These are phyloP conservation scores for Agriopis leucophaearia DNA, from an alignment of 2,888 invertebrate genomes.

Conservation along the genomic window DNA sequence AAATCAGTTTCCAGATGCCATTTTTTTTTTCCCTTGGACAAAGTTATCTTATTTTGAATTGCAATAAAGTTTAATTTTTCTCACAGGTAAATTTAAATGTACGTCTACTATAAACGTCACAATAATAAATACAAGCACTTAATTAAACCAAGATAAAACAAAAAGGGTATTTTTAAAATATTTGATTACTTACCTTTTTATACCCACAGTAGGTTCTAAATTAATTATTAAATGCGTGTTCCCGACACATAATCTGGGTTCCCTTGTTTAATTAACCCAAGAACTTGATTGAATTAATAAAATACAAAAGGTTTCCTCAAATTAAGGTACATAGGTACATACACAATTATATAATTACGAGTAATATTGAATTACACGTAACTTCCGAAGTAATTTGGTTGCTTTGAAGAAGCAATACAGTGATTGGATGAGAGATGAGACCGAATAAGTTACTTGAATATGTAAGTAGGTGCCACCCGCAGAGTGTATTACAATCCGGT, in stretches of 20 bases:
- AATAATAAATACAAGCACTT: background rate
- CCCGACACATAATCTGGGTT: conserved; percentile 32
- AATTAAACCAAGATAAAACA: background rate
- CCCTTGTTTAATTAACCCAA: conserved; percentile 30
- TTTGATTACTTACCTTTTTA: background rate
- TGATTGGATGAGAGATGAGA: background rate
- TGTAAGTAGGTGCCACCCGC: no score
- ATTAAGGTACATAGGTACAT: conserved; percentile 14
- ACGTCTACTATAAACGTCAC: no score
- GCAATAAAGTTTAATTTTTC: no score
- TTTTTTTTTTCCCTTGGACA: no score
- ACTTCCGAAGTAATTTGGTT: background rate
- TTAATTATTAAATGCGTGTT: conserved; percentile 30
- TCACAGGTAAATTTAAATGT: no score
- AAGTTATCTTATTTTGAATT: no score
- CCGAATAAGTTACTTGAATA: no score
- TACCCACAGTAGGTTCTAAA: conserved; percentile 4
- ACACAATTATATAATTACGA: conserved; percentile 9
- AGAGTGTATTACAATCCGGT: no score
- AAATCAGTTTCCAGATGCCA: no score
- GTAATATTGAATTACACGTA: conserved; percentile 15
- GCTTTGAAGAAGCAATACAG: background rate
- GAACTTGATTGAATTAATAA: conserved; percentile 26
- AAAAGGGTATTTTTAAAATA: background rate
- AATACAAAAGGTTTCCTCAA: conserved; percentile 30